Evolutionary conservation across 2,888 invertebrate species (phyloP), one percentile per base, ranked within the genome.

Genomic region (Diarsia mendica): DNA sequence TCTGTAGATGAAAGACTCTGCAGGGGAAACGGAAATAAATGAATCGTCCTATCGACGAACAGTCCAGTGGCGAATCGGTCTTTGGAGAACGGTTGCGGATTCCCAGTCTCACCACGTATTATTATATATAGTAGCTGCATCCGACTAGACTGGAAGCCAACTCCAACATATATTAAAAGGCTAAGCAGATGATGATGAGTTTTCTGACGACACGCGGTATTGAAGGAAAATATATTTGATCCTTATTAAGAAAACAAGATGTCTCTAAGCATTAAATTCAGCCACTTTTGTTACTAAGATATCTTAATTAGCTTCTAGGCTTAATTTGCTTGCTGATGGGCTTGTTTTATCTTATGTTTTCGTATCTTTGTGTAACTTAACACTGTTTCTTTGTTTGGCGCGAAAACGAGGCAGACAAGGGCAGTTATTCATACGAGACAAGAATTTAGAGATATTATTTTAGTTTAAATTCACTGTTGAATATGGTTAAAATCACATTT

Each of bases 301-400:
- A 33, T 65, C 23, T 44, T 69, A 46, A 66, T 66, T 60, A 4
- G 51, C 61, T 66, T 51, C 61, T 71, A 58, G 28, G 23, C 61
- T 66, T 67, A 61, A 69, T 80, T 80, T 67, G 13, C 61, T 64
- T 72, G 10, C 11, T 39, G 64, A 75, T 71, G n/a, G 15, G 33
- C 53, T 61, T 58, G 51, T 60, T 60, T 79, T 64, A 65, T 71
- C 18, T 68, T 5, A 69, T 33, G 64, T 48, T 71, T 33, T 18
- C 13, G 23, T 39, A n/a, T 71, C 33, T 58, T 72, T 67, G 46
- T 67, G 51, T 15, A 5, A 48, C 49, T 49, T 64, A 4, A 33
- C n/a, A 44, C 49, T 33, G 63, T 44, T 23, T 69, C 55, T 58
- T 64, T 64, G 55, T 64, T 28, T 28, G 11, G 2, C 44, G 3